Percentiles rank a stretch among this genome's conserved stretches.
phyloP scores from a whole-genome alignment of 2,888 invertebrate genomes.

The Sycophila texana region DNA sequence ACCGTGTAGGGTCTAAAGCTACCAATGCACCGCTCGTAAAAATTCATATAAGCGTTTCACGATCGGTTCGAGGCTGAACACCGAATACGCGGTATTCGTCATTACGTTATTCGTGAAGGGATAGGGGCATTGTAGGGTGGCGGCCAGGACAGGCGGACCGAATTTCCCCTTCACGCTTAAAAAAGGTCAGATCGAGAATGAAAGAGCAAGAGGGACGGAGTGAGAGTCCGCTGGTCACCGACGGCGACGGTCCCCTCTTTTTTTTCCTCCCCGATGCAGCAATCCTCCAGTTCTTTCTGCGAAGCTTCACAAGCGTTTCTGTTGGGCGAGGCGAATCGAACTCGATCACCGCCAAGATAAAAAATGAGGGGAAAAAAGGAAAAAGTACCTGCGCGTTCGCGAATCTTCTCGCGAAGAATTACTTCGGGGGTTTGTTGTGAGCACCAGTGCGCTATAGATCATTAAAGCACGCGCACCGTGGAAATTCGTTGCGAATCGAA shows the following conservation, averaged over 20 bases:
- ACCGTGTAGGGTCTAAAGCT: not conserved
- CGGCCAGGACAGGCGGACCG: constrained; percentile 64
- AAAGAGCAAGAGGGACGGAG: not conserved
- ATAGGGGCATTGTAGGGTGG: constrained; percentile 53
- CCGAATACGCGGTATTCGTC: constrained; percentile 55
- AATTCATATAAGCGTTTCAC: constrained; percentile 39
- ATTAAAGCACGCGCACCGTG: too few species aligned
- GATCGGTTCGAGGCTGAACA: constrained; percentile 53
- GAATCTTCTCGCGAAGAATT: too few species aligned
- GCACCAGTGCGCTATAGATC: too few species aligned
- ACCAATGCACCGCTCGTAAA: not conserved
- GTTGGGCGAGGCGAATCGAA: constrained; percentile 22
- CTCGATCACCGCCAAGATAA: not conserved
- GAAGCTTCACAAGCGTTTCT: not conserved
- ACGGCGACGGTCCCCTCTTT: too few species aligned
- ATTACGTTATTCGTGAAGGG: constrained; percentile 52
- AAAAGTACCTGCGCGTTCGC: not conserved
- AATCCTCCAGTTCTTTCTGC: not conserved
- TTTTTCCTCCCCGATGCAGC: too few species aligned
- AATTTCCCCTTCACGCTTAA: constrained; percentile 69
- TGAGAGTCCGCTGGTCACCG: too few species aligned
- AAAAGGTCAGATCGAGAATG: constrained; percentile 62
- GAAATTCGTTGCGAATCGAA: too few species aligned
- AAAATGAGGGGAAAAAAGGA: not conserved
- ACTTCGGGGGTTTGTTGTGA: too few species aligned